phyloP scores from a whole-genome alignment of 2,797 vertebrate genomes.

The Urophycis tenuis region DNA sequence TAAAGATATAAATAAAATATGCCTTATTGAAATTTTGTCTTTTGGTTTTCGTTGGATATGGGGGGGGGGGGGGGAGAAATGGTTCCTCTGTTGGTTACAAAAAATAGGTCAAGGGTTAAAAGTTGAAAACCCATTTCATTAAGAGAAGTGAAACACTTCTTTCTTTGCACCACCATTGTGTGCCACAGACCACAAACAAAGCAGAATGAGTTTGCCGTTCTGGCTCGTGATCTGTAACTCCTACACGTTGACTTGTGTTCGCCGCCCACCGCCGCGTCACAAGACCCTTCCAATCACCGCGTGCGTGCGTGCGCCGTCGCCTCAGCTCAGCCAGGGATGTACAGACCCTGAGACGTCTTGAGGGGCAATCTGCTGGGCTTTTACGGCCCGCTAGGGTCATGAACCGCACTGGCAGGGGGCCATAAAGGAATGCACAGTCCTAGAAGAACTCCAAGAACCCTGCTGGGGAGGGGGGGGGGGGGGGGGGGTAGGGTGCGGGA shows the following conservation, averaged over 20 bases:
- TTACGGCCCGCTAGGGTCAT: conserved; percentile 12
- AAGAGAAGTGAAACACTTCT: conserved; percentile 1
- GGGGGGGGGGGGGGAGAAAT: too few species aligned
- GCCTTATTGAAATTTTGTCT: not conserved
- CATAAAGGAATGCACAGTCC: conserved; percentile 41
- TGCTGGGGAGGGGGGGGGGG: conserved; percentile 6
- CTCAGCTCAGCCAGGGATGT: not conserved
- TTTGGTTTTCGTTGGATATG: not conserved
- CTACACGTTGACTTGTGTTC: not conserved
- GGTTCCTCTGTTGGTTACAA: not conserved
- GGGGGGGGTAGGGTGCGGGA: not conserved
- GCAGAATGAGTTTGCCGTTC: not conserved
- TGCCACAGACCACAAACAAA: too few species aligned
- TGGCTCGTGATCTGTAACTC: not conserved
- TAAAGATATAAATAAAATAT: conserved; percentile 1
- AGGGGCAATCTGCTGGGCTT: conserved; percentile 15
- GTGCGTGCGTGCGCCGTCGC: not conserved
- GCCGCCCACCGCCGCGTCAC: not conserved
- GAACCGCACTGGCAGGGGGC: conserved; percentile 31
- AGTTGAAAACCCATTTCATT: not conserved
- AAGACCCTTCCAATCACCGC: conserved; percentile 1
- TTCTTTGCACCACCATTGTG: too few species aligned
- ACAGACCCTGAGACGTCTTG: not conserved
- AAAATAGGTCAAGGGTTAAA: not conserved
- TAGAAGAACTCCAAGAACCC: conserved; percentile 15